These are phyloP conservation scores for Ptychoptera albimana DNA, from an alignment of 2,888 invertebrate genomes.

Conservation along the genomic window DNA sequence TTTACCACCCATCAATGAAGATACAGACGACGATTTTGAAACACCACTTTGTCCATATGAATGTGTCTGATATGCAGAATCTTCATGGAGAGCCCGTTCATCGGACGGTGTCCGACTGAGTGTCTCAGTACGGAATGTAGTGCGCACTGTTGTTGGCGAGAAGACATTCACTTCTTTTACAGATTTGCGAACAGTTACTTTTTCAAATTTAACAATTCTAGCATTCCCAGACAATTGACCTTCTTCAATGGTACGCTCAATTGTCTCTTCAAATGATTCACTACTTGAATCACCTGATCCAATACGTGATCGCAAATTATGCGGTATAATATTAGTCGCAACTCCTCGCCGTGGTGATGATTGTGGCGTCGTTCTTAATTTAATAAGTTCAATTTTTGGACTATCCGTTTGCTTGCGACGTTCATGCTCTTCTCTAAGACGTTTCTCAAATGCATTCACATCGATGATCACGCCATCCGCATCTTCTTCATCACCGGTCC, in stretches of 20 bases:
- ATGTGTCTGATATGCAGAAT: conserved; percentile 43
- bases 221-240: conserved; percentile 45
- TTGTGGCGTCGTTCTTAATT: conserved; percentile 39
- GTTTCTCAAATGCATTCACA: conserved; percentile 42
- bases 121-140: conserved; percentile 18
- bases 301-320: conserved; percentile 31
- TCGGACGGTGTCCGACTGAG: conserved; percentile 36
- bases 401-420: conserved; percentile 35
- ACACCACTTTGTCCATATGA: conserved; percentile 26
- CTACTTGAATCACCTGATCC: conserved; percentile 8
- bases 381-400: conserved; percentile 41
- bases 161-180: conserved; percentile 33
- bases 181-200: conserved; percentile 48
- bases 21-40: conserved; percentile 37
- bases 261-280: conserved; percentile 32
- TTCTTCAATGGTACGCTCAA: conserved; percentile 40
- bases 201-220: conserved; percentile 55
- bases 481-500: conserved; percentile 13
- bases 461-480: conserved; percentile 30
- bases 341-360: conserved; percentile 31
- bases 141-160: conserved; percentile 7
- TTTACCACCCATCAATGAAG: conserved; percentile 30
- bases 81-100: conserved; percentile 29
- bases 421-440: conserved; percentile 37
- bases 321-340: conserved; percentile 16